Evolutionary conservation across 2,888 invertebrate species (phyloP), one percentile per base, ranked within the genome.

Genomic region (Meiosimyza decipiens): DNA sequence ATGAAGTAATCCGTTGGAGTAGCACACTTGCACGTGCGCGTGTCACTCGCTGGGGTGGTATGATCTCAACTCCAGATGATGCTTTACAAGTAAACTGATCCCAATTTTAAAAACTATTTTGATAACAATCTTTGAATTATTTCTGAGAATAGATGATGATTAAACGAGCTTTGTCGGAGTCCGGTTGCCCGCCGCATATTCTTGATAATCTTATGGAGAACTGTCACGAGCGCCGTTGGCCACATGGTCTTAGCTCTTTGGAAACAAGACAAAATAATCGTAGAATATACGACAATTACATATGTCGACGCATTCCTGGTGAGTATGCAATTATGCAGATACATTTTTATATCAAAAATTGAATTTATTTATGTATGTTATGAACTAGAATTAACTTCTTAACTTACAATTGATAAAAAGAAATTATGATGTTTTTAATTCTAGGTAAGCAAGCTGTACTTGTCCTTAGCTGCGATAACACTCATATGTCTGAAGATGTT

Each of bases 61-160:
- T 98, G 97, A 98, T 98, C 82, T 97, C 97, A 47, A 98, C 98
- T 13, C 98, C 98, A 0, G 98, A 98, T 85, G 95, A 96, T 87
- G 93, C 95, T 69, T 89, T 97, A 79, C 95, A 95, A 91, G 95
- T 95, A 85, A 83, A n/a, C 1, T 49, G 13, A n/a, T 12, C n/a
- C 3, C 5, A 49, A 51, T 62, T 52, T 49, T 33, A 3, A 60
- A 47, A 52, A 68, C n/a, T 51, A 22, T 55, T 68, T 60, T 47
- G 40, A 28, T 33, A 52, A 64, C 55, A 65, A 66, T 33, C 60
- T 71, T 16, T 60, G 47, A 16, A 72, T 77, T 72, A 16, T 51
- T 66, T 49, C 66, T 87, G 3, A 6, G 6, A 40, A 1, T 89
- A 98, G 94, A 93, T 95, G 83, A 95, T 97, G 92, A 97, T 98